Base-by-base conservation (phyloP, 2,888 invertebrate genomes). In the Agrilus mali region DNA sequence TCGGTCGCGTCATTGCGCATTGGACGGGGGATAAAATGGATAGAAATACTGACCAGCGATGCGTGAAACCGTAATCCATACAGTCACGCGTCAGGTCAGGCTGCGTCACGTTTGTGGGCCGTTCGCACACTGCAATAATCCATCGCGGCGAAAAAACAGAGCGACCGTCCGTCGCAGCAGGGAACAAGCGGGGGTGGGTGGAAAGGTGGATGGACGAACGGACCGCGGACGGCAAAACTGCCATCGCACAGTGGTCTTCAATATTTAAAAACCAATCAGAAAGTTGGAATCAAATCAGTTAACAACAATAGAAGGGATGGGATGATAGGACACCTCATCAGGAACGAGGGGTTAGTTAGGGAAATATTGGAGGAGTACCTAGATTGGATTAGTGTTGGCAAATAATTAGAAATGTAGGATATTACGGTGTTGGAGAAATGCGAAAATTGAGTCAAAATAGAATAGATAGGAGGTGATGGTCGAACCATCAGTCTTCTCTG, bases 21-120 rank as follows among this genome's bases (percentile, higher is more conserved):
- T 39, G 39, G 36, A 39, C 45, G 36, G 42, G 39, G 45, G 42
- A 45, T 36, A 42, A 35, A 27, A 27, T 27, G 27, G 27, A 27
- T 27, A 27, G 27, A 27, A 27, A 27, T 27, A 27, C 27, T 27
- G 34, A 22, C 33, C 41, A 45, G 42, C 45, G 37, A 45, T 45
- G 45, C 45, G 45, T 45, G 42, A 42, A 45, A 42, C 38, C 39
- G 36, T 42, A 45, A 42, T 45, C 39, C 42, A 45, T 39, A 34
- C 32, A 37, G 42, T 45, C 45, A 45, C 45, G 45, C 45, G 41
- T 42, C 39, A 33, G 38, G 38, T 38, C 27, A 27, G 27, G 10
- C 27, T 27, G 27, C 27, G 27, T 27, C 45, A 42, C 38, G 38
- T 45, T 42, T 34, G 36, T 33, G 15, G 14, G 14, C 37, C 40